These are phyloP conservation scores for Leucophenga montana DNA, from an alignment of 2,888 invertebrate species.

Conservation along the genomic window DNA sequence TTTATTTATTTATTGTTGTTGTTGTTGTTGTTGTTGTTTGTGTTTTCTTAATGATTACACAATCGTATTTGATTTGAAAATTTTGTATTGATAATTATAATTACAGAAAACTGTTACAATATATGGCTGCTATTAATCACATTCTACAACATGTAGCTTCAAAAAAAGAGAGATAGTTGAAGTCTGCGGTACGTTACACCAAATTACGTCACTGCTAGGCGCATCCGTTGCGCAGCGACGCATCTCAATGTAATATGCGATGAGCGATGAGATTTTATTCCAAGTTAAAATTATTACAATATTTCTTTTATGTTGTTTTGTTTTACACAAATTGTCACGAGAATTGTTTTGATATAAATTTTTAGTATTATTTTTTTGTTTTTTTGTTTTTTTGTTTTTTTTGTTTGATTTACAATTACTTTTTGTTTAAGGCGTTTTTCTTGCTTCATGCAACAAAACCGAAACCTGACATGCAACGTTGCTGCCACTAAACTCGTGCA, in stretches of 20 bases:
- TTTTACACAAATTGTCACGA: too few species aligned
- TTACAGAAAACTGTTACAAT: neutral
- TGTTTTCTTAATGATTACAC: neutral
- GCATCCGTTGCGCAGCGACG: too few species aligned
- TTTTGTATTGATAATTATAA: neutral
- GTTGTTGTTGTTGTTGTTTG: neutral
- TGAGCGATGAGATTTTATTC: neutral
- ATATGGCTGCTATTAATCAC: neutral
- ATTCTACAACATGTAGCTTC: neutral
- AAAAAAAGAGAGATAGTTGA: neutral
- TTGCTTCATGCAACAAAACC: neutral
- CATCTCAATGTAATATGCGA: neutral
- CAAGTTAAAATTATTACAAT: neutral
- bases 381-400: neutral
- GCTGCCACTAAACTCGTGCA: conserved; percentile 12
- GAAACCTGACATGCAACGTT: conserved; percentile 14
- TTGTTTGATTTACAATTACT: conserved; percentile 8
- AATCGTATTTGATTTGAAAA: neutral
- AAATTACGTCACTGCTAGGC: conserved; percentile 18
- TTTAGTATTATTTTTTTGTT: neutral
- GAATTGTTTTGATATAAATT: too few species aligned
- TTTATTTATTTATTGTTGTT: neutral
- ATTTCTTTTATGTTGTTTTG: neutral
- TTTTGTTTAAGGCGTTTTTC: too few species aligned
- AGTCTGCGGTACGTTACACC: conserved; percentile 2